A percentile compares a stretch with the other conserved stretches of the same genome.
These are phyloP conservation scores for Hypocryptadius cinnamomeus DNA, from an alignment of 2,113 vertebrate species.

Conservation along the genomic window DNA sequence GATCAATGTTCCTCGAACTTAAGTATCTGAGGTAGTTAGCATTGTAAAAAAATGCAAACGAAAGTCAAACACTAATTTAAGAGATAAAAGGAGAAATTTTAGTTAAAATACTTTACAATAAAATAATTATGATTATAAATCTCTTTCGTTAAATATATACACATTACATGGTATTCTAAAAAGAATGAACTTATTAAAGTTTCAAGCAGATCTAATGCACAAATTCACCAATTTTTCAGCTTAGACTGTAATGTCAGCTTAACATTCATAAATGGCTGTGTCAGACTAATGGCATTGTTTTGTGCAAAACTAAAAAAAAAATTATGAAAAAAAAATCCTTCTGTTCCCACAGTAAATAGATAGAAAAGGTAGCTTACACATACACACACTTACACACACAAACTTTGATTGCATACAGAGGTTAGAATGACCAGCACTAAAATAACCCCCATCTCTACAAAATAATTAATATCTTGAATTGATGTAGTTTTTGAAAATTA, in stretches of 20 bases:
- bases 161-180: slow-evolving; percentile 78
- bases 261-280: slow-evolving; percentile 64
- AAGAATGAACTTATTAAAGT: slow-evolving; percentile 69
- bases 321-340: slow-evolving; percentile 62
- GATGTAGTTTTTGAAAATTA: slow-evolving; percentile 43
- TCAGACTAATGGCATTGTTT: slow-evolving; percentile 71
- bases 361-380: slow-evolving; percentile 59
- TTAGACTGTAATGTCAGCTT: slow-evolving; percentile 73
- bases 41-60: slow-evolving; percentile 38
- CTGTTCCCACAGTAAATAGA: slow-evolving; percentile 55
- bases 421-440: slow-evolving; percentile 74
- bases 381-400: slow-evolving; percentile 52
- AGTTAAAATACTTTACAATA: slow-evolving; percentile 88
- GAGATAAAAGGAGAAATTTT: slow-evolving; percentile 71
- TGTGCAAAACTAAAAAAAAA: slow-evolving; percentile 73
- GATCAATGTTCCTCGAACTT: not conserved
- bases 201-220: slow-evolving; percentile 70
- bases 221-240: slow-evolving; percentile 61
- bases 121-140: slow-evolving; percentile 88
- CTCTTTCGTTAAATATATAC: slow-evolving; percentile 88
- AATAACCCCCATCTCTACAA: slow-evolving; percentile 64
- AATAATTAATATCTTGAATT: slow-evolving; percentile 47
- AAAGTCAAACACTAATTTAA: slow-evolving; percentile 67
- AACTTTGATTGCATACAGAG: slow-evolving; percentile 72
- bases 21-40: slow-evolving; percentile 18